Conservation (phyloP, 2,888 invertebrate species). For the Polydesmus complanatus region DNA sequence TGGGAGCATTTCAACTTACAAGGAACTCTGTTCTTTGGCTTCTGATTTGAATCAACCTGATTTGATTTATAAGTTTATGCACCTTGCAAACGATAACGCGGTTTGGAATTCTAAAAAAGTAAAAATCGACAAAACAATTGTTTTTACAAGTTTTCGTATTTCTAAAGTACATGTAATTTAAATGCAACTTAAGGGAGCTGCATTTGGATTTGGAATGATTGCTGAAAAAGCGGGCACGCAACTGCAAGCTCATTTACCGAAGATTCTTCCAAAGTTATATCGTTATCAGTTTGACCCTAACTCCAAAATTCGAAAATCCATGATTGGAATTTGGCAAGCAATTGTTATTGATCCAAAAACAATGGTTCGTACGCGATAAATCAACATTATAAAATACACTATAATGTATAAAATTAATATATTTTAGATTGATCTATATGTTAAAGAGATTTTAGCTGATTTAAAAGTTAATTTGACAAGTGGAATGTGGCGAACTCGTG, state of each 20-base stretch:
- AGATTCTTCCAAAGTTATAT: conserved; percentile 74
- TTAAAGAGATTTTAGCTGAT: conserved; percentile 66
- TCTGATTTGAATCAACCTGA: conserved; percentile 91
- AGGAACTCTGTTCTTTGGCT: conserved; percentile 82
- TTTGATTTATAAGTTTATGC: conserved; percentile 89
- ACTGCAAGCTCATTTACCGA: conserved; percentile 62
- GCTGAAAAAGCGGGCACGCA: conserved; percentile 70
- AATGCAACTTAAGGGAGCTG: conserved; percentile 64
- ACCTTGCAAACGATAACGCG: conserved; percentile 84
- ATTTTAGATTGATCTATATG: conserved; percentile 58
- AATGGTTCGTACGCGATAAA: conserved; percentile 43
- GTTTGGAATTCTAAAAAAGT: conserved; percentile 86
- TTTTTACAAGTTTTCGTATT: neutral
- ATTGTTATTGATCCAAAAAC: conserved; percentile 73
- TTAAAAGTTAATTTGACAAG: conserved; percentile 65
- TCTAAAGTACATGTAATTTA: too few species aligned
- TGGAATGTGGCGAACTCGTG: conserved; percentile 74
- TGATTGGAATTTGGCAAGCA: conserved; percentile 87
- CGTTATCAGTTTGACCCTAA: conserved; percentile 85
- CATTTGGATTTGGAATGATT: conserved; percentile 79
- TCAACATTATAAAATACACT: neutral
- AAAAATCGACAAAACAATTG: too few species aligned
- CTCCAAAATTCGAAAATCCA: conserved; percentile 77
- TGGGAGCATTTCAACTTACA: conserved; percentile 80
- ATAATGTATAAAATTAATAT: conserved; percentile 8